These are phyloP conservation scores for Struthio camelus DNA, from an alignment of 2,113 vertebrate genomes.

Conservation along the genomic window DNA sequence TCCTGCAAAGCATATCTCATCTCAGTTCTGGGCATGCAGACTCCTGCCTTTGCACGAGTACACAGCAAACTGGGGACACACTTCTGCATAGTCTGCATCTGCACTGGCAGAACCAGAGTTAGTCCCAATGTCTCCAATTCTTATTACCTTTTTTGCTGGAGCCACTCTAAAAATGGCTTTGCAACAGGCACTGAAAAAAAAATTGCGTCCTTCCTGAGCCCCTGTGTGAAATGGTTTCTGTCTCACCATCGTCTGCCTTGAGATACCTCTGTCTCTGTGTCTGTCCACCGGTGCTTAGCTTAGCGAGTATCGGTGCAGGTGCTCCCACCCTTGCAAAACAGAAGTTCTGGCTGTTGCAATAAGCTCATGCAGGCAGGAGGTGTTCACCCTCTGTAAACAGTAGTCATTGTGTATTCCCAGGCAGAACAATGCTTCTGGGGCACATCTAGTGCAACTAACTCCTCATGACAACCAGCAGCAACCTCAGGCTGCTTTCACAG, in stretches of 20 bases:
- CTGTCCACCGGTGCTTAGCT: neutral
- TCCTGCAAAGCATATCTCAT: neutral
- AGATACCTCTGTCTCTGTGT: neutral
- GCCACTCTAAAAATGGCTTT: neutral
- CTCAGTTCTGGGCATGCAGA: neutral
- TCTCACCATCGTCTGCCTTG: neutral
- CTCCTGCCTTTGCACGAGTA: neutral
- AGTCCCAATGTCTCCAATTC: neutral
- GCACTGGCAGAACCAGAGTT: neutral
- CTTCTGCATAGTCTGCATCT: accelerated
- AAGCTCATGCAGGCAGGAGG: neutral
- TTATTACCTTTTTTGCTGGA: neutral
- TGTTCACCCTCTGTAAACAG: neutral
- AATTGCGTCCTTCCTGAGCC: neutral
- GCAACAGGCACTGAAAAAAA: neutral
- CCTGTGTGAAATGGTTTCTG: neutral
- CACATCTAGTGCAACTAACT: slow-evolving; percentile 60
- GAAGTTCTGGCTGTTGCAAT: neutral
- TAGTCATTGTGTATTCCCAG: slow-evolving; percentile 11
- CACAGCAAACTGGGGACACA: neutral
- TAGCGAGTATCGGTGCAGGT: neutral
- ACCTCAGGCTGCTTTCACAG: slow-evolving; percentile 51
- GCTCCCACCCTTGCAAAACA: neutral
- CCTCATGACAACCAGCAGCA: slow-evolving; percentile 58
- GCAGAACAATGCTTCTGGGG: slow-evolving; percentile 15